phyloP scores from a whole-genome alignment of 1,140 invertebrate species.

The Homarus americanus region DNA sequence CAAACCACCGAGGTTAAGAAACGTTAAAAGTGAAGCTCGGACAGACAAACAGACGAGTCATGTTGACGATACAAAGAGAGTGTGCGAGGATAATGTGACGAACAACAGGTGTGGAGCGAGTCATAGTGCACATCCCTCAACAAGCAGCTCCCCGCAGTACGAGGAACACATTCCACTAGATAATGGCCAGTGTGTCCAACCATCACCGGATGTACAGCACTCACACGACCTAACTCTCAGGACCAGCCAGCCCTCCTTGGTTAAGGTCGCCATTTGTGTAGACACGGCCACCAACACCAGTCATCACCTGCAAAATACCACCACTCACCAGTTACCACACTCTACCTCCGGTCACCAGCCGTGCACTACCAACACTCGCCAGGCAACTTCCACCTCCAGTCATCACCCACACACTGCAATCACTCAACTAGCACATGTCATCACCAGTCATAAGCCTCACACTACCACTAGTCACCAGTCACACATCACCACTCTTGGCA shows the following conservation, averaged over 20 bases:
- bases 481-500: too few species aligned
- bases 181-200: background rate
- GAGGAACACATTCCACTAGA: background rate
- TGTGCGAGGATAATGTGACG: background rate
- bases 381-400: background rate
- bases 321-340: background rate
- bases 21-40: background rate
- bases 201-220: background rate
- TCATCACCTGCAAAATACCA: background rate
- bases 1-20: constrained; percentile 18
- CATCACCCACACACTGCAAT: background rate
- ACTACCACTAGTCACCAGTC: background rate
- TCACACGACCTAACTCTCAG: background rate
- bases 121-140: background rate
- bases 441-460: too few species aligned
- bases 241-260: background rate
- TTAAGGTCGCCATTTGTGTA: background rate
- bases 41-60: background rate
- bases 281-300: background rate
- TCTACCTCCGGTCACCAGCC: background rate
- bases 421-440: background rate
- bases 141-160: background rate
- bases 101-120: background rate
- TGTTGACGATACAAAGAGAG: background rate
- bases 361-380: background rate